Base-by-base conservation (phyloP, 2,888 invertebrate genomes). In the Clepsis dumicolana region DNA sequence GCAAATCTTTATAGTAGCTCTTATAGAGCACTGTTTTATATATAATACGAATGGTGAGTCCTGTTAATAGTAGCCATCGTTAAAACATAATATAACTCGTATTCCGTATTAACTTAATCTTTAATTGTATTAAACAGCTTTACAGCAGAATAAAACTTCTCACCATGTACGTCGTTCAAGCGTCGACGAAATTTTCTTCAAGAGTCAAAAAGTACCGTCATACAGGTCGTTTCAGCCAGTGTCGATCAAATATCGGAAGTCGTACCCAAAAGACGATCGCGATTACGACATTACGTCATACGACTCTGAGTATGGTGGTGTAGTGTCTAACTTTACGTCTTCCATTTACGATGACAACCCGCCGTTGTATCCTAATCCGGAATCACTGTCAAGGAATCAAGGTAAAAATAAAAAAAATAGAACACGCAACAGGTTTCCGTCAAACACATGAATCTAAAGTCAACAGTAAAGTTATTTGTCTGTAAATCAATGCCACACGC, bases 331-430 rank as follows among this genome's bases (percentile, higher is more conserved):
- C 73, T 93, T 94, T 62, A 94, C 93, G 63, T 91, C 93, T 74
- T 90, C 93, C 66, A 89, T 93, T 74, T 94, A 94, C 67, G 94
- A 94, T 73, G 93, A 93, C 65, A 94, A 91, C 70, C 91, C 93
- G 3, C 92, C 88, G 60, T 72, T 94, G 24, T 94, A 94, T 73
- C 94, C 94, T 1, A 94, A 94, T 71, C 94, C 94, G 0, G 94
- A 94, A 70, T 79, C 87, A 64, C 77, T 94, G 63, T 77, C 88
- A n/a, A 83, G 84, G 54, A 89, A 86, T 76, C 82, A 87, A 85
- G 90, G 93, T 91, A 75, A 75, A 70, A 52, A 14, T 57, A n/a
- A 52, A 25, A 54, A 35, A 27, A 21, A 32, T 7, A 52, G 25
- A 24, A 44, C 21, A 29, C 5, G 52, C 48, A 66, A 62, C 48